Evolutionary conservation across 2,888 invertebrate species (phyloP).

Genomic region (Oegoconia quadripuncta): DNA sequence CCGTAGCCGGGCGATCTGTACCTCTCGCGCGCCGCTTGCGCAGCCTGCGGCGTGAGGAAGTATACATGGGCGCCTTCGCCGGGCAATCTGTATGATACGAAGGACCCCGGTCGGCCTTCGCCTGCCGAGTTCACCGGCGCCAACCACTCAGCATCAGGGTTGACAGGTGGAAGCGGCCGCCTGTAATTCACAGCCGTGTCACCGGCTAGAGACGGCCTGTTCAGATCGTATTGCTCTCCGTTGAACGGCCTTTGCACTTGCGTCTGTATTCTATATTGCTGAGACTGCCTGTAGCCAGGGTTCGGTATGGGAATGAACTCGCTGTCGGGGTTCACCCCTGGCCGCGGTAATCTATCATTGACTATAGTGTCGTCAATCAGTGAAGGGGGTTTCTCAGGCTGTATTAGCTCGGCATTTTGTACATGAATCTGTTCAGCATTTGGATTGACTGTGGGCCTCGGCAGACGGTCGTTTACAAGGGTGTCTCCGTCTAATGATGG

Average conservation of each 20-base stretch:
- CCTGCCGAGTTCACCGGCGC: conserved; percentile 58
- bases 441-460: conserved; percentile 83
- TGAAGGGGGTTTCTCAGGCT: conserved; percentile 56
- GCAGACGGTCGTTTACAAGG: conserved; percentile 84
- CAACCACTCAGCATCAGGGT: conserved; percentile 81
- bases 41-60: conserved; percentile 86
- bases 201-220: conserved; percentile 54
- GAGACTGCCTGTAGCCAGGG: conserved; percentile 56
- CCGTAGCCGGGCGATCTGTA: conserved; percentile 64
- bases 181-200: conserved; percentile 80
- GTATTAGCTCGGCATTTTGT: conserved; percentile 50
- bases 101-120: conserved; percentile 77
- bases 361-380: conserved; percentile 83
- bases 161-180: conserved; percentile 74
- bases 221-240: conserved; percentile 65
- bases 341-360: conserved; percentile 84
- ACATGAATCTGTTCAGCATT: conserved; percentile 79
- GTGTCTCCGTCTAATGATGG: conserved; percentile 83
- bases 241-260: conserved; percentile 57
- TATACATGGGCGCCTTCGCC: conserved; percentile 89
- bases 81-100: conserved; percentile 85
- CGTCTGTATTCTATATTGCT: conserved; percentile 45
- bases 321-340: conserved; percentile 84
- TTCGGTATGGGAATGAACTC: conserved; percentile 78
- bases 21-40: conserved; percentile 49